Evolutionary conservation across 2,113 vertebrate genomes (phyloP).

Genomic region (Emberiza fucata): DNA sequence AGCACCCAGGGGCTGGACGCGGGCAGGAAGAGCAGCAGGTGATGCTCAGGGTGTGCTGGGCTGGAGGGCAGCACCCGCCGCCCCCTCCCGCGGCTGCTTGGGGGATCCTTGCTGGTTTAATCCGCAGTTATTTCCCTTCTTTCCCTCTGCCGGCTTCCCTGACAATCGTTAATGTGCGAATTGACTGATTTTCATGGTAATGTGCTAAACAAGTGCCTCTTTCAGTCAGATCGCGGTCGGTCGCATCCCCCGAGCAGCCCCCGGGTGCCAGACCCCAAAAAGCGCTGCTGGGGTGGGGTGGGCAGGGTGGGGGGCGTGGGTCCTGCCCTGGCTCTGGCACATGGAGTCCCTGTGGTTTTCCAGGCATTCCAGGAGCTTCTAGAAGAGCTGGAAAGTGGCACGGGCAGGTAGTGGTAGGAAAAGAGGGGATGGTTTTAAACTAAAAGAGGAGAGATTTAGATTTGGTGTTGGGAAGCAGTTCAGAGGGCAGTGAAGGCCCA

Average conservation of each 20-base stretch:
- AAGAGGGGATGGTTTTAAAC: background rate
- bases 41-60: too few species aligned
- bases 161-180: background rate
- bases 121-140: too few species aligned
- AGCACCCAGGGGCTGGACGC: too few species aligned
- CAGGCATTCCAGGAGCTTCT: background rate
- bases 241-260: background rate
- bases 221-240: too few species aligned
- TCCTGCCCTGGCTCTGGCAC: background rate
- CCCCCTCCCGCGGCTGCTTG: too few species aligned
- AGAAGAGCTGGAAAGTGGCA: background rate
- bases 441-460: background rate
- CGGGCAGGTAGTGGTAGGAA: background rate
- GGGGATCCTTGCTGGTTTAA: too few species aligned
- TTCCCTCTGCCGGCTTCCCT: too few species aligned
- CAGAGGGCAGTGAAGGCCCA: background rate
- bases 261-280: accelerated
- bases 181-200: too few species aligned
- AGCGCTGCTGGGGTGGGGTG: accelerated
- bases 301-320: accelerated
- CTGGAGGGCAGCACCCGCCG: too few species aligned
- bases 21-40: too few species aligned
- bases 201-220: too few species aligned
- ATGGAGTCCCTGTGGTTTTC: background rate
- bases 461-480: background rate